Percentiles rank a stretch among this genome's conserved stretches.
These are phyloP conservation scores for Papilio glaucus DNA, from an alignment of 1,140 invertebrate genomes.

Conservation along the genomic window DNA sequence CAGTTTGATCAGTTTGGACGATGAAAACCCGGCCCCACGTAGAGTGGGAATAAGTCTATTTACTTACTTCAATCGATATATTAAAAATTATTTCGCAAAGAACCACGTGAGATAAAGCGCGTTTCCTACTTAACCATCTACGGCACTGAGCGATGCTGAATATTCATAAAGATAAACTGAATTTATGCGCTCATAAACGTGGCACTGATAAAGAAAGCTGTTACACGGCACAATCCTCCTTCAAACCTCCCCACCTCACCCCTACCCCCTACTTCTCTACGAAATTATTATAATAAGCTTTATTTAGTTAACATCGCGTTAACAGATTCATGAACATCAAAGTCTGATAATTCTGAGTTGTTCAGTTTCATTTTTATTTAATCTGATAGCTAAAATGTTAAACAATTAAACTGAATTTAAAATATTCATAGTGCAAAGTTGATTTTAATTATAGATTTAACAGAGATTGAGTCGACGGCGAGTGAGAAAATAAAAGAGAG, in stretches of 20 bases:
- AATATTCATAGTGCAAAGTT: too few species aligned
- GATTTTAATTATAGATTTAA: too few species aligned
- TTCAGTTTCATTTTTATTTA: not conserved
- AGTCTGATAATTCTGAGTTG: not conserved
- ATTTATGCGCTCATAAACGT: slow-evolving; percentile 61
- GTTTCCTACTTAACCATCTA: not conserved
- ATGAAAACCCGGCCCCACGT: too few species aligned
- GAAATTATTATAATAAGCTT: too few species aligned
- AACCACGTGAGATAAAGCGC: not conserved
- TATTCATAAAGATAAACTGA: slow-evolving; percentile 65
- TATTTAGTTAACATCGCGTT: not conserved
- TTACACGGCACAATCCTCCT: slow-evolving; percentile 31
- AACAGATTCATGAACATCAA: not conserved
- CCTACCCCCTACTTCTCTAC: not conserved
- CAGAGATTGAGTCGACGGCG: too few species aligned
- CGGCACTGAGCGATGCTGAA: slow-evolving; percentile 46
- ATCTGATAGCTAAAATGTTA: not conserved
- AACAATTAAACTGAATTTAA: not conserved
- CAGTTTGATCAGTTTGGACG: too few species aligned
- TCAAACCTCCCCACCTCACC: not conserved
- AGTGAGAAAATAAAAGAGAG: too few species aligned
- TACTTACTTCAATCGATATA: too few species aligned
- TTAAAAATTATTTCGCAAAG: too few species aligned
- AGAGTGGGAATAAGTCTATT: too few species aligned
- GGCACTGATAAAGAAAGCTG: slow-evolving; percentile 55